Evolutionary conservation across 1,140 invertebrate genomes (phyloP).

Genomic region (Aporrectodea caliginosa): DNA sequence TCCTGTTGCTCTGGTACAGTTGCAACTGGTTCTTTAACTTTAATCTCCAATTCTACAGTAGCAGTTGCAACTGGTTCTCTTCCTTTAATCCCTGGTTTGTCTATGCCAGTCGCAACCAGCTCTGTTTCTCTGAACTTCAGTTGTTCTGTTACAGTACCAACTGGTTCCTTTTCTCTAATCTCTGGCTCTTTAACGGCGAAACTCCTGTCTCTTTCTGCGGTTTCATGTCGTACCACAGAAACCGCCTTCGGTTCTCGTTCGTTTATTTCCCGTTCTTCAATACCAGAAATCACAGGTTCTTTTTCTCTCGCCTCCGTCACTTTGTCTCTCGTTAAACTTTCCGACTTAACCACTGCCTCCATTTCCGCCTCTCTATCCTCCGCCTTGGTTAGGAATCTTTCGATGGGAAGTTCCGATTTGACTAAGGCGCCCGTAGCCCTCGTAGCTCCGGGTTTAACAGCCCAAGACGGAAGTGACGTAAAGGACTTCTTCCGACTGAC

Average conservation of each 20-base stretch:
- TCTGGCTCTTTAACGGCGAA: background rate
- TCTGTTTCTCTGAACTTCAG: background rate
- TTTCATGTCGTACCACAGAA: background rate
- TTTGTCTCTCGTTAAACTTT: background rate
- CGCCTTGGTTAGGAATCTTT: background rate
- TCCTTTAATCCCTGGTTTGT: background rate
- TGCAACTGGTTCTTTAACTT: no score
- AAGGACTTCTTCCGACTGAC: background rate
- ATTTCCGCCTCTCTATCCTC: background rate
- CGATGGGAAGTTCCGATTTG: background rate
- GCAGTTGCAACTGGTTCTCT: background rate
- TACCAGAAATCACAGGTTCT: background rate
- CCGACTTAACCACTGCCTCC: background rate
- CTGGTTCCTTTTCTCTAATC: background rate
- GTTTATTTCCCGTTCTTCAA: background rate
- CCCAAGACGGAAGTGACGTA: background rate
- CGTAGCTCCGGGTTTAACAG: background rate
- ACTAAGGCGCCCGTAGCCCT: background rate
- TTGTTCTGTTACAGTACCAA: background rate
- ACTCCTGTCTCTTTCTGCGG: background rate
- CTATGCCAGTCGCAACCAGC: background rate
- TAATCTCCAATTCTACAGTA: no score
- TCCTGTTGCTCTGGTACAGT: no score
- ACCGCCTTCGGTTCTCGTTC: background rate
- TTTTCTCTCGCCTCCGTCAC: background rate